Percentiles rank a stretch among this genome's conserved stretches.
phyloP scores from a whole-genome alignment of 1,140 invertebrate species.

The Linepithema humile region DNA sequence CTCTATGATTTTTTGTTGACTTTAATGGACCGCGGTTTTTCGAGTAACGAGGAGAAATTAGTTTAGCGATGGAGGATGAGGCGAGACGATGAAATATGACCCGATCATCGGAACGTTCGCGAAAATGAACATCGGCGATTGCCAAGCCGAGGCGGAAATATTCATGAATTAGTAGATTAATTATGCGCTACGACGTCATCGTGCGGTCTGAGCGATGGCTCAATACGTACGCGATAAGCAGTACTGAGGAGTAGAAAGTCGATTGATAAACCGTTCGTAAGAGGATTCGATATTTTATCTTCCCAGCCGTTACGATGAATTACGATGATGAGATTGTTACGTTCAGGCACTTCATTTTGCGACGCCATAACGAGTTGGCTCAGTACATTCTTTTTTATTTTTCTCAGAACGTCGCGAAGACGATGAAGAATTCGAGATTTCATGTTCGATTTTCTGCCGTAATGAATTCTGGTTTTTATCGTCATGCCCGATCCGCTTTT shows the following conservation, averaged over 20 bases:
- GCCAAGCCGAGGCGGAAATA: slow-evolving; percentile 13
- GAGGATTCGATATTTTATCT: slow-evolving; percentile 56
- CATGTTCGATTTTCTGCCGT: not conserved
- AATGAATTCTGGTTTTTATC: slow-evolving; percentile 45
- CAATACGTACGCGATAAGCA: slow-evolving; percentile 17
- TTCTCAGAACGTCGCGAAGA: not conserved
- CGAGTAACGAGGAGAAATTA: slow-evolving; percentile 15
- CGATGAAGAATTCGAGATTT: slow-evolving; percentile 27
- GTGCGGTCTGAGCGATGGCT: not conserved
- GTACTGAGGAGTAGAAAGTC: not conserved
- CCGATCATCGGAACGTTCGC: slow-evolving; percentile 7
- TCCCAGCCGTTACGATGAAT: slow-evolving; percentile 50
- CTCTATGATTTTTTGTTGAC: slow-evolving; percentile 21
- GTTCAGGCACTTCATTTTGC: slow-evolving; percentile 45
- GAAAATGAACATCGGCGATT: slow-evolving; percentile 30
- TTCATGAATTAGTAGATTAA: slow-evolving; percentile 55
- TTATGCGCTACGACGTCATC: slow-evolving; percentile 37
- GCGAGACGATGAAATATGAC: slow-evolving; percentile 41
- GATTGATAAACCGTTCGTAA: slow-evolving; percentile 28
- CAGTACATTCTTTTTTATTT: slow-evolving; percentile 13
- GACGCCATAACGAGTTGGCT: slow-evolving; percentile 44
- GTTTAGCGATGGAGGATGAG: not conserved
- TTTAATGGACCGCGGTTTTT: slow-evolving; percentile 27
- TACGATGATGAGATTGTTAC: slow-evolving; percentile 65
- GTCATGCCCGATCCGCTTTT: not conserved